Evolutionary conservation across 2,797 vertebrate species (phyloP).

Genomic region (Anguilla anguilla): DNA sequence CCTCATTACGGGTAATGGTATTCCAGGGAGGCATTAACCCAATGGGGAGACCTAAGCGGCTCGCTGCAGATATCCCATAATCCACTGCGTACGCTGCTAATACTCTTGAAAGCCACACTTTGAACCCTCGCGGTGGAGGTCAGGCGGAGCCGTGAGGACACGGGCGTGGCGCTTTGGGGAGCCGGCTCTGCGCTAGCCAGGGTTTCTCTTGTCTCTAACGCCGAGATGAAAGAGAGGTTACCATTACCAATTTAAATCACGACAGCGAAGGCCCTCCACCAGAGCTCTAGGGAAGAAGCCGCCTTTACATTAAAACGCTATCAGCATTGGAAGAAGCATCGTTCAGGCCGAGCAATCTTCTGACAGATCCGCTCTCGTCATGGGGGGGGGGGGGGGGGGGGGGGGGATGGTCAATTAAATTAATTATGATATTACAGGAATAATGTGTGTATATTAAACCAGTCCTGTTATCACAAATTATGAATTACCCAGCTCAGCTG

Average conservation of each 20-base stretch:
- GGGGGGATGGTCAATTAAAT: neutral
- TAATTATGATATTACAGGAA: neutral
- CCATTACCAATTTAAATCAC: neutral
- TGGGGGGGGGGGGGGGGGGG: too few species aligned
- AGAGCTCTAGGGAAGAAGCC: neutral
- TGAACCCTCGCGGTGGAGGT: constrained; percentile 27
- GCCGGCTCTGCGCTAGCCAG: neutral
- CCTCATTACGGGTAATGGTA: constrained; percentile 47
- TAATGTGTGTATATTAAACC: neutral
- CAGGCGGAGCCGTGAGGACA: constrained; percentile 16
- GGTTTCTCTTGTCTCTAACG: neutral
- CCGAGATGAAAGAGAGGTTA: neutral
- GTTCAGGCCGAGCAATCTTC: neutral
- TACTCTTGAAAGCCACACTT: neutral
- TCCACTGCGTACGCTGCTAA: constrained; percentile 36
- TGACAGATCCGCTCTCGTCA: neutral
- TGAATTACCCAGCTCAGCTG: too few species aligned
- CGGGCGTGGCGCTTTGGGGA: neutral
- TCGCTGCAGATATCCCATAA: constrained; percentile 46
- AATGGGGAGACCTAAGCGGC: constrained; percentile 51
- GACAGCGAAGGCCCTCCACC: neutral
- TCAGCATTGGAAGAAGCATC: neutral
- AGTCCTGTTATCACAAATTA: neutral
- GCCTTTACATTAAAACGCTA: neutral
- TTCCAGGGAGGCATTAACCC: constrained; percentile 31